Evolutionary conservation across 2,888 invertebrate species (phyloP).

Genomic region (Arrhopalites spinosus): DNA sequence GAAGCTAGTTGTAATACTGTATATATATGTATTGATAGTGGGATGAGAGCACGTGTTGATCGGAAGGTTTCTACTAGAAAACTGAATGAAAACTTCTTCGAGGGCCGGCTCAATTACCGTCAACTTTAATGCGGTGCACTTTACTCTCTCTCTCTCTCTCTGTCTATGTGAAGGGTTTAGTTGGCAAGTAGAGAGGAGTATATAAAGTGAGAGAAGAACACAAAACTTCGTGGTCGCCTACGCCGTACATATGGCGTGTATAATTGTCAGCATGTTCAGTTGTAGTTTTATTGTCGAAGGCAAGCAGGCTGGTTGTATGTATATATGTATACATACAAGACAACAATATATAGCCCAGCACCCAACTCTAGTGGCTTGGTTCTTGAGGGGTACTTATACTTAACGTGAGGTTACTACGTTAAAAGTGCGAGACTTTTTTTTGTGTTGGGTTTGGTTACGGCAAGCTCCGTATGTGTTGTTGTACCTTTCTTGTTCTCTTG

Average conservation of each 20-base stretch:
- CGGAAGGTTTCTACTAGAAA: slow-evolving; percentile 27
- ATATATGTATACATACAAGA: not conserved
- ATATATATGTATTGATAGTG: not conserved
- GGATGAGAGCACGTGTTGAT: slow-evolving; percentile 26
- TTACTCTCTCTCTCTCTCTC: slow-evolving; percentile 26
- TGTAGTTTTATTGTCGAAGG: slow-evolving; percentile 19
- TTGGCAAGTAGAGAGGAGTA: not conserved
- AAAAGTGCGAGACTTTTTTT: slow-evolving; percentile 16
- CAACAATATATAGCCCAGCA: not conserved
- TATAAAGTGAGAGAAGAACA: not conserved
- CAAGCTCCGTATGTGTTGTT: slow-evolving; percentile 8
- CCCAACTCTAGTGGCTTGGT: slow-evolving; percentile 15
- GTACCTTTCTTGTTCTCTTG: not conserved
- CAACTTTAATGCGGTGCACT: slow-evolving; percentile 33
- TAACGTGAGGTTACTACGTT: slow-evolving; percentile 3
- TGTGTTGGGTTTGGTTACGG: slow-evolving; percentile 8
- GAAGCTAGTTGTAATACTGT: too few species aligned
- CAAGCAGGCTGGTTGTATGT: not conserved
- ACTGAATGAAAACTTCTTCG: slow-evolving; percentile 41
- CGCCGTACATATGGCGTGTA: slow-evolving; percentile 12
- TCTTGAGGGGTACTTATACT: slow-evolving; percentile 17
- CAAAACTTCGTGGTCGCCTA: slow-evolving; percentile 9
- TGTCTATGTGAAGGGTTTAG: slow-evolving; percentile 10
- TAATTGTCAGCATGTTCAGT: slow-evolving; percentile 17
- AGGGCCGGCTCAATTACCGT: slow-evolving; percentile 38